Base-by-base conservation (phyloP, 2,888 invertebrate genomes). In the Drosophila austrosaltans region DNA sequence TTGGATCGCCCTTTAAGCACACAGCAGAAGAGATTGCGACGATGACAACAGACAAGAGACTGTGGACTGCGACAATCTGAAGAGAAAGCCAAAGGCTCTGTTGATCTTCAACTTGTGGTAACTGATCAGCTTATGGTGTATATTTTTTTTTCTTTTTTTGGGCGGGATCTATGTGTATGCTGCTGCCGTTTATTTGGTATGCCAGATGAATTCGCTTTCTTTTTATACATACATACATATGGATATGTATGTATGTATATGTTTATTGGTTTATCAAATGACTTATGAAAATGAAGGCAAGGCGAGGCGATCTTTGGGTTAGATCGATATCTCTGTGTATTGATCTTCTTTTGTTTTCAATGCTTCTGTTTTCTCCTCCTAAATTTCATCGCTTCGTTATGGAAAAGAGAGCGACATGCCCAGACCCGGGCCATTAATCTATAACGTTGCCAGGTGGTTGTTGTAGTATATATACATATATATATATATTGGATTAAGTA, bases 361-460 rank as follows among this genome's bases (percentile, higher is more conserved):
- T 75, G 85, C 79, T 79, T 76, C 63, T 65, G 70, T 82, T 83
- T 83, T 85, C 85, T 81, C 82, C 83, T 69, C 76, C 79, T 73
- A 76, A 75, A 76, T 72, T 64, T 82, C 84, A 84, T 72, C 69
- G 74, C 69, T 58, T 39, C 66, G 40, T 65, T 62, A 66, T 20
- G 66, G 66, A 54, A 67, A 79, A 72, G 40, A 54, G 64, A 5
- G 44, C 53, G 40, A 53, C 25, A 59, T 58, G 20, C 44, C 39
- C 10, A 63, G 78, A 62, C 72, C 59, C 78, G 63, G 78, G 79
- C 82, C 82, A 84, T 84, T 84, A 84, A 84, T 73, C 79, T 39
- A 22, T 12, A 73, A 69, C 39, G 48, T 40, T 75, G 64, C 64
- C 66, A 54, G 63, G 68, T 69, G 59, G 71, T 32, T 57, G 62